Base-by-base conservation (phyloP, 2,888 invertebrate species). In the Metopia argyrocephala region DNA sequence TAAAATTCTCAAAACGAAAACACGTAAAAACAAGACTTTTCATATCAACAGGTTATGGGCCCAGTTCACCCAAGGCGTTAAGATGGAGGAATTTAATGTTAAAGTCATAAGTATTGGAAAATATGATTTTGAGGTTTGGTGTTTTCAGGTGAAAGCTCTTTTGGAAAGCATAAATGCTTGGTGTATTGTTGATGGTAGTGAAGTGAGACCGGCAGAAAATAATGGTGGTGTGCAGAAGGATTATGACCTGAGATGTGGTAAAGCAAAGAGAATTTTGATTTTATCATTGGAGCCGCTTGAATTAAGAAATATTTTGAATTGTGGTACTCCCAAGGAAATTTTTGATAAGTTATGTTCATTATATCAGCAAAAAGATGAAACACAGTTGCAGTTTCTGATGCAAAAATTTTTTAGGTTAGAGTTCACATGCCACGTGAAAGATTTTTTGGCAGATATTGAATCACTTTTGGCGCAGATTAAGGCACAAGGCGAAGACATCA, bases 91-190 rank as follows among this genome's bases (percentile, higher is more conserved):
- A 23, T 18, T 66, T 5, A 66, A 38, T 21, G 31, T 61, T 20
- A 70, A 61, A 27, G 31, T 70, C 12, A 61, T 70, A 4, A 70
- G 50, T 5, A 70, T 61, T 12, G n/a, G 18, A 5, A 70, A 21
- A 46, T 61, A 71, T 52, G 71, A 61, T 5, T 71, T 62, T 62
- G 71, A 71, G 25, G 62, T 62, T 12, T 71, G 71, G 61, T 52
- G 61, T 27, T 71, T 71, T 7, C 61, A 54, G 52, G 15, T 54
- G 7, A 71, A 71, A 25, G 71, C 71, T 3, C n/a, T 71, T 20
- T 61, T 71, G 50, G 71, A 71, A 9, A 18, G 61, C 21, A 62
- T 71, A 52, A 71, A 71, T 45, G 52, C 61, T 18, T 71, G 61
- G 71, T 15, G 21, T 38, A 71, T 71, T 62, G 61, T 62, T 12